phyloP scores from a whole-genome alignment of 2,888 invertebrate species.

The Shargacucullia verbasci region DNA sequence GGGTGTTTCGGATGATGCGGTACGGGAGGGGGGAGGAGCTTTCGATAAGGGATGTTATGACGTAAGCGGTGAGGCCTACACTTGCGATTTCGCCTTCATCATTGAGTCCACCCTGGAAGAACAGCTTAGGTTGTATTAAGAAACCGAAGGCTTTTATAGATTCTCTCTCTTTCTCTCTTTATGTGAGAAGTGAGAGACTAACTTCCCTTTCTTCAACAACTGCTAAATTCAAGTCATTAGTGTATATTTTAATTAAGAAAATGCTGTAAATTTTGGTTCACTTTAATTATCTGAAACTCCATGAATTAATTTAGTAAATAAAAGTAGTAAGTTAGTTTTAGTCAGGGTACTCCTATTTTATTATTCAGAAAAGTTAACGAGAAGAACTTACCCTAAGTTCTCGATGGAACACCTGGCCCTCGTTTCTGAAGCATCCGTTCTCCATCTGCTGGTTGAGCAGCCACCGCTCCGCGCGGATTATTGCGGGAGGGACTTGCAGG shows the following conservation, averaged over 20 bases:
- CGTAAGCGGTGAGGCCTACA: slow-evolving; percentile 91
- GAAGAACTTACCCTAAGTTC: slow-evolving; percentile 80
- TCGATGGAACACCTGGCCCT: slow-evolving; percentile 91
- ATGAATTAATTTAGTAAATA: no score
- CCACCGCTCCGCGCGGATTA: slow-evolving; percentile 87
- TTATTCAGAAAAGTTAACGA: not conserved
- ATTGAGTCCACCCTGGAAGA: slow-evolving; percentile 85
- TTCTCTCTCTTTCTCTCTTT: no score
- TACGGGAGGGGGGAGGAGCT: slow-evolving; percentile 84
- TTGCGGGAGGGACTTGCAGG: slow-evolving; percentile 65
- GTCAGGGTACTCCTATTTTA: no score
- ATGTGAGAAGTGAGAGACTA: no score
- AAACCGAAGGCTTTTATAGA: no score
- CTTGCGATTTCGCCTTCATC: slow-evolving; percentile 87
- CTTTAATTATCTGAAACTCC: no score
- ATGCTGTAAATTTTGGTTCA: no score
- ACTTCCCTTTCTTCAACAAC: no score
- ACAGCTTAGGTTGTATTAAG: not conserved
- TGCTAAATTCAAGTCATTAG: no score
- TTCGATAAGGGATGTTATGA: slow-evolving; percentile 91
- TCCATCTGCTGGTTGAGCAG: slow-evolving; percentile 91
- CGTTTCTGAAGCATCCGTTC: slow-evolving; percentile 93
- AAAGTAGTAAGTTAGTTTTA: no score
- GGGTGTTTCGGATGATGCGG: slow-evolving; percentile 86
- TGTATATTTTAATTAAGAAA: no score